Base-by-base conservation (phyloP, 2,888 invertebrate genomes). In the Plebejus melissa region DNA sequence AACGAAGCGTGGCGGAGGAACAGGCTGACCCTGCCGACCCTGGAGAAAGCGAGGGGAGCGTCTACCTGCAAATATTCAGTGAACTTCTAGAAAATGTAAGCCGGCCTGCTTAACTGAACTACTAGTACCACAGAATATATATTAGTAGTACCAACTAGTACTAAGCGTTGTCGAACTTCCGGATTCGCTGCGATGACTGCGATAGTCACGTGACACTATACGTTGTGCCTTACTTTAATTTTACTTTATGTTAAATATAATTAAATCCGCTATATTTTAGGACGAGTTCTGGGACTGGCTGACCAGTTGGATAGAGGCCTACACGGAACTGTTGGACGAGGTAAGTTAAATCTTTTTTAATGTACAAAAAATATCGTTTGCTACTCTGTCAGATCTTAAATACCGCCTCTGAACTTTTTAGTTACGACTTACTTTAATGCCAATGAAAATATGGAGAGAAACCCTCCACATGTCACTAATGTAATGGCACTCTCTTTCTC, bases 261-360 rank as follows among this genome's bases (percentile, higher is more conserved):
- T 32, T 7, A n/a, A 70, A 46, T 22, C 28, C 11, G 7, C 5
- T 11, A 46, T 32, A 74, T 79, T 76, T 58, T 70, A 81, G 81
- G 76, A 78, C 28, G 78, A 78, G 69, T 81, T 81, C 74, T 81
- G 80, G 80, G 65, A 79, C 60, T 80, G 81, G 80, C 77, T 81
- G n/a, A 74, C 79, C 2, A 78, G 77, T 36, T 81, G 81, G 81
- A 81, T 79, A 32, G 69, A 77, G 32, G 69, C 76, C 9, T 80
- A 79, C 58, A 77, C 79, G 54, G 77, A 79, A 60, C 76, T 77
- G 2, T 58, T 81, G 69, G 77, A 78, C 69, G 77, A 80, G 76
- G 80, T 80, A 78, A 58, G 60, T 36, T 4, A 5, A 69, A 22
- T 22, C 32, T 70, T 74, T 38, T 74, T 13, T 6, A 3, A 38